phyloP scores from a whole-genome alignment of 2,888 invertebrate species.

The Automeris io region DNA sequence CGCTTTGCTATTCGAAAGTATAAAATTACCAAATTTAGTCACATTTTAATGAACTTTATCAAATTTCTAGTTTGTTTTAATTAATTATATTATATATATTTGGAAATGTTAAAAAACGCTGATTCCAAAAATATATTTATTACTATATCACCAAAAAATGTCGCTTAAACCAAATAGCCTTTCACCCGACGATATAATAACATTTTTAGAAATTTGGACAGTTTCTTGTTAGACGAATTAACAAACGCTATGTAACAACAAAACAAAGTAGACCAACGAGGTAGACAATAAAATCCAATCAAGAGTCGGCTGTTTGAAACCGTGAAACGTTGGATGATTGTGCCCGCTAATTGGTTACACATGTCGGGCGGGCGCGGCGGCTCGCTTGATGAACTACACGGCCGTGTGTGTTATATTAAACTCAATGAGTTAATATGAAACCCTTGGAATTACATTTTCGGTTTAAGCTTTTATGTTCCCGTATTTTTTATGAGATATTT shows the following conservation, averaged over 20 bases:
- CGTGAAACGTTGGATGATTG: constrained; percentile 43
- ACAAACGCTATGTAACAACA: constrained; percentile 14
- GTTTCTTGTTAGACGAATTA: constrained; percentile 7
- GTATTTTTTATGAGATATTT: neutral
- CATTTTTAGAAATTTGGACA: too few relatives aligned
- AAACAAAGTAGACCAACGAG: constrained; percentile 52
- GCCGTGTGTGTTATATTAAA: constrained; percentile 12
- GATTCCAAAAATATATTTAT: too few relatives aligned
- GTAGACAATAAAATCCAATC: constrained; percentile 70
- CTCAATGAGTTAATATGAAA: constrained; percentile 7
- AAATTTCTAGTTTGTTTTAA: too few relatives aligned
- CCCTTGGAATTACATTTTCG: neutral
- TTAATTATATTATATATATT: too few relatives aligned
- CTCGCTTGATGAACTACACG: constrained; percentile 17
- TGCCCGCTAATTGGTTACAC: constrained; percentile 59
- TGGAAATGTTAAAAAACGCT: too few relatives aligned
- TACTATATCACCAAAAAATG: too few relatives aligned
- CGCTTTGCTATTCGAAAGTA: too few relatives aligned
- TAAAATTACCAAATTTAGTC: too few relatives aligned
- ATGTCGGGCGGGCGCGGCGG: constrained; percentile 26
- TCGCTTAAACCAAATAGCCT: too few relatives aligned
- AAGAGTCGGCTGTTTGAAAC: constrained; percentile 45
- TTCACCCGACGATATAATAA: too few relatives aligned
- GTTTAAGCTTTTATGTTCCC: constrained; percentile 3
- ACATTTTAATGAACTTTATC: too few relatives aligned